Evolutionary conservation across 1,140 invertebrate genomes (phyloP).

Genomic region (Dreissena polymorpha): DNA sequence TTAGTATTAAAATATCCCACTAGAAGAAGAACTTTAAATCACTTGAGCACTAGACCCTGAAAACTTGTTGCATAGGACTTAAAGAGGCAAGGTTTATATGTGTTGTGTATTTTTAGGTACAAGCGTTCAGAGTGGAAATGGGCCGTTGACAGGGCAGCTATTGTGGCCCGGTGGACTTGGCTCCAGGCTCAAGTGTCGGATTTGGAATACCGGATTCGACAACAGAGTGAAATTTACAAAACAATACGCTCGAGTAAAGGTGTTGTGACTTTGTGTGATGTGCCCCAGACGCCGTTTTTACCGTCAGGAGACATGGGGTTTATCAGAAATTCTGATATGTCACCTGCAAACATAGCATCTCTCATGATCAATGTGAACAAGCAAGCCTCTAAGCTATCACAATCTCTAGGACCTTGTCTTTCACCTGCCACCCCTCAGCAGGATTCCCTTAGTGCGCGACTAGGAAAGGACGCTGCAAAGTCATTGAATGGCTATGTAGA

Average conservation of each 20-base stretch:
- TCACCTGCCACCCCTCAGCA: conserved; percentile 62
- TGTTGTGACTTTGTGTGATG: conserved; percentile 72
- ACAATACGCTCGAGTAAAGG: conserved; percentile 79
- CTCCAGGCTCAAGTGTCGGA: conserved; percentile 94
- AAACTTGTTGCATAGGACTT: no score
- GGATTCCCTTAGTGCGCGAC: conserved; percentile 5
- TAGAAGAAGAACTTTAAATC: no score
- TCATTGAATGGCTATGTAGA: conserved; percentile 67
- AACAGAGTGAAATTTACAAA: conserved; percentile 90
- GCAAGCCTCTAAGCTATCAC: conserved; percentile 71
- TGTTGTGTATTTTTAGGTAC: conserved; percentile 83
- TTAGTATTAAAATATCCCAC: no score
- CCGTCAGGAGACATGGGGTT: conserved; percentile 48
- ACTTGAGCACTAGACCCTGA: no score
- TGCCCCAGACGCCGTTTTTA: conserved; percentile 44
- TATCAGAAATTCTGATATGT: conserved; percentile 38
- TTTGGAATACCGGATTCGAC: conserved; percentile 94
- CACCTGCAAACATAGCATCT: conserved; percentile 72
- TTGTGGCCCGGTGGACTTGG: conserved; percentile 95
- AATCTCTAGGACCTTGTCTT: conserved; percentile 74
- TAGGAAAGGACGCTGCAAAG: conserved; percentile 56
- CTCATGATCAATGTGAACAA: conserved; percentile 74
- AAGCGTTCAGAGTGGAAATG: conserved; percentile 91
- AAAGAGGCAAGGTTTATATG: background rate
- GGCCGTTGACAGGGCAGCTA: conserved; percentile 88